Conservation (phyloP, 2,797 vertebrate species). For the Chaunax sp. region DNA sequence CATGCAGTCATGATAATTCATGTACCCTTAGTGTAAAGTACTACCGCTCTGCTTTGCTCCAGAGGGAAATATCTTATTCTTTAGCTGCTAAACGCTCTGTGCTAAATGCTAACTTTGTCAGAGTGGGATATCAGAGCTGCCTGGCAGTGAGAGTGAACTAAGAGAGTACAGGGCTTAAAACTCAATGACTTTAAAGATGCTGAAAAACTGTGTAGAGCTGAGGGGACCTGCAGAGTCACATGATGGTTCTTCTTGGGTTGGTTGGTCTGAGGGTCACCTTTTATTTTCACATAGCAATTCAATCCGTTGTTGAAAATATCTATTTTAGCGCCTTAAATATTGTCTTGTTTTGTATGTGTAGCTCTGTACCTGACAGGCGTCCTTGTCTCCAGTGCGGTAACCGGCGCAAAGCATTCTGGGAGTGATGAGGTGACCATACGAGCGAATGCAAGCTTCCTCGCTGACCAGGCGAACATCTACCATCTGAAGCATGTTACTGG, state of each 20-base stretch:
- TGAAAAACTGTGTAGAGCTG: too few species aligned
- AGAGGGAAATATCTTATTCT: background rate
- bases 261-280: background rate
- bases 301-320: background rate
- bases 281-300: background rate
- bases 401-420: slow-evolving; percentile 97
- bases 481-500: slow-evolving; percentile 89
- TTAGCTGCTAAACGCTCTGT: background rate
- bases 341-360: background rate
- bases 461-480: slow-evolving; percentile 89
- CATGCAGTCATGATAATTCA: too few species aligned
- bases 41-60: background rate
- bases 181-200: too few species aligned
- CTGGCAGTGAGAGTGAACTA: too few species aligned
- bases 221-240: background rate
- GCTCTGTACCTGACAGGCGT: slow-evolving; percentile 90
- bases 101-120: too few species aligned
- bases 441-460: slow-evolving; percentile 87
- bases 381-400: slow-evolving; percentile 88
- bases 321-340: background rate
- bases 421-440: slow-evolving; percentile 89
- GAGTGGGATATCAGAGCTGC: too few species aligned
- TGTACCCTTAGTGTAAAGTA: too few species aligned
- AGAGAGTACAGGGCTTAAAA: too few species aligned
- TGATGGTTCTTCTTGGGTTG: too few species aligned